Evolutionary conservation across 2,797 vertebrate genomes (phyloP).

Genomic region (Hyperoplus lanceolatus): DNA sequence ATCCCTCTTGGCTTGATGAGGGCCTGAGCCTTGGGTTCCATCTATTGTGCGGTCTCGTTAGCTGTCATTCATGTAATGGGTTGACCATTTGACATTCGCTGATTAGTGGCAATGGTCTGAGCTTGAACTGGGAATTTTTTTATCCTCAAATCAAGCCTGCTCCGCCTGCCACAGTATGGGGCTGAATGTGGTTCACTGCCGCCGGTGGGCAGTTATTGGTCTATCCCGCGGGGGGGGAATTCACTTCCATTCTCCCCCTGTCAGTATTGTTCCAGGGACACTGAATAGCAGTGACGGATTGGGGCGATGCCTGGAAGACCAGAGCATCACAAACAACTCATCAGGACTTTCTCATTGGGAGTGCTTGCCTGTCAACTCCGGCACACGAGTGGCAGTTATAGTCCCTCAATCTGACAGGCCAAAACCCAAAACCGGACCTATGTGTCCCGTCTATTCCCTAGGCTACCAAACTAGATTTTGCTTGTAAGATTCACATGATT

Average conservation of each 20-base stretch:
- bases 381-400: slow-evolving; percentile 49
- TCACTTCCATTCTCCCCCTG: slow-evolving; percentile 38
- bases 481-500: slow-evolving; percentile 15
- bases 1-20: slow-evolving; percentile 29
- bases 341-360: slow-evolving; percentile 60
- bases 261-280: slow-evolving; percentile 38
- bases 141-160: slow-evolving; percentile 37
- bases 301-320: slow-evolving; percentile 54
- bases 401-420: slow-evolving; percentile 55
- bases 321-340: slow-evolving; percentile 56
- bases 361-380: slow-evolving; percentile 39
- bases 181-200: slow-evolving; percentile 8
- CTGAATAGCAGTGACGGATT: slow-evolving; percentile 63
- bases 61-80: slow-evolving; percentile 54
- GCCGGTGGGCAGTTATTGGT: slow-evolving; percentile 19
- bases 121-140: slow-evolving; percentile 39
- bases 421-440: slow-evolving; percentile 43
- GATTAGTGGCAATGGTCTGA: slow-evolving; percentile 44
- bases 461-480: slow-evolving; percentile 9
- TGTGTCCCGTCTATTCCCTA: slow-evolving; percentile 7
- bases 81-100: slow-evolving; percentile 46
- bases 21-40: slow-evolving; percentile 35
- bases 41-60: slow-evolving; percentile 50
- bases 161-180: not conserved
- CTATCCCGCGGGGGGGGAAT: slow-evolving; percentile 25